A percentile compares a stretch with the other conserved stretches of the same genome.
phyloP scores from a whole-genome alignment of 2,113 vertebrate genomes.

The Paramormyrops kingsleyae region DNA sequence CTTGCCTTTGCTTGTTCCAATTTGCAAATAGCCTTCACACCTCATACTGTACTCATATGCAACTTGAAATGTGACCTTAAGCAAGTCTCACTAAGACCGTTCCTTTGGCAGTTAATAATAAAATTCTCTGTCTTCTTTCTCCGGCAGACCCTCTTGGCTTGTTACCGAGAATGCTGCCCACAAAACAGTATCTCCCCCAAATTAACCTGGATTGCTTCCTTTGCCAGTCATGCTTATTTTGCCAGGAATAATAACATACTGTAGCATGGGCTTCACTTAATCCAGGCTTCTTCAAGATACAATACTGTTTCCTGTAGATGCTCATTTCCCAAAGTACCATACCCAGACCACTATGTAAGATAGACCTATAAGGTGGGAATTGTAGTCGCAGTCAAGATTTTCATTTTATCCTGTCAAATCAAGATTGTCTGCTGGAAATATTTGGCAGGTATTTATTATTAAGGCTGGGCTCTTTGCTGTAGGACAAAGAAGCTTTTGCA shows the following conservation, averaged over 20 bases:
- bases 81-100: not conserved
- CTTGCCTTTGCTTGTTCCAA: not conserved
- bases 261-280: not conserved
- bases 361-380: not conserved
- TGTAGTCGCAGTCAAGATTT: not conserved
- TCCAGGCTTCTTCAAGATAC: not conserved
- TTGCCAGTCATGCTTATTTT: not conserved
- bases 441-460: not conserved
- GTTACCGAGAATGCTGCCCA: not conserved
- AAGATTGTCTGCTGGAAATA: not conserved
- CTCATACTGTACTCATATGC: constrained; percentile 19
- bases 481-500: not conserved
- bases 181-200: not conserved
- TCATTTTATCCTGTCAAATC: not conserved
- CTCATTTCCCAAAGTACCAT: not conserved
- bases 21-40: not conserved
- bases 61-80: constrained; percentile 24
- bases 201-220: not conserved
- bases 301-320: not conserved
- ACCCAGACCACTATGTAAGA: not conserved
- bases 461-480: not conserved
- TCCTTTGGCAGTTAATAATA: not conserved
- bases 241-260: not conserved
- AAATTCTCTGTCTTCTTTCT: not conserved
- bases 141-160: not conserved